Base-by-base conservation (phyloP, 2,888 invertebrate genomes). In the Yponomeuta plumbellus region DNA sequence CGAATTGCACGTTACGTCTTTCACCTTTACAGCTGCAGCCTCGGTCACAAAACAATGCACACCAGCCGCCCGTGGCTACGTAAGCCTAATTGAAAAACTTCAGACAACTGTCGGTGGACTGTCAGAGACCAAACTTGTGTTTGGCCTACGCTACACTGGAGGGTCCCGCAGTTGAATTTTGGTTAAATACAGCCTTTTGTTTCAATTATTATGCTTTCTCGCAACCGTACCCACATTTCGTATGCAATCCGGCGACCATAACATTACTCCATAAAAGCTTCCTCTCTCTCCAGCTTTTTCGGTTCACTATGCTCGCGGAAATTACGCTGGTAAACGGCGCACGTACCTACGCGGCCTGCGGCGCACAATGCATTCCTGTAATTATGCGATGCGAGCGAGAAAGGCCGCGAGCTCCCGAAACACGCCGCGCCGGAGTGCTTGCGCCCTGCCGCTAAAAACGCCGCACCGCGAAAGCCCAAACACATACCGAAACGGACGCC, bases 281-380 rank as follows among this genome's bases (percentile, higher is more conserved):
- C 63, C 44, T 65, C 79, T 65, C 79, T 79, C 73, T 77, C 70
- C 66, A 71, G 74, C 76, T 72, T 80, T 80, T 73, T 75, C 75
- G 76, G 74, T 77, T 75, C 78, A 76, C 74, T 80, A 80, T 78
- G 13, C 57, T 80, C 76, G 75, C 77, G 75, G 75, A 83, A 83
- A 87, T 85, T 78, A 76, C 79, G 76, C 73, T 72, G 74, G 76
- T 80, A 83, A 83, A 80, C 81, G 79, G 78, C 70, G 76, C 82
- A 83, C 83, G 80, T 83, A 78, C 75, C 44, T 17, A 17, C 44
- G 78, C 72, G 78, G 77, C 73, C 71, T 75, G 72, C 72, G 75
- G 44, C 75, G 75, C 77, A 87, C 86, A 87, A 88, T 89, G 84
- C 85, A 82, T 81, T 83, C 77, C 83, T 79, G 85, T 86, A 85